Conservation (phyloP, 2,113 vertebrate genomes). For the Anser cygnoides region DNA sequence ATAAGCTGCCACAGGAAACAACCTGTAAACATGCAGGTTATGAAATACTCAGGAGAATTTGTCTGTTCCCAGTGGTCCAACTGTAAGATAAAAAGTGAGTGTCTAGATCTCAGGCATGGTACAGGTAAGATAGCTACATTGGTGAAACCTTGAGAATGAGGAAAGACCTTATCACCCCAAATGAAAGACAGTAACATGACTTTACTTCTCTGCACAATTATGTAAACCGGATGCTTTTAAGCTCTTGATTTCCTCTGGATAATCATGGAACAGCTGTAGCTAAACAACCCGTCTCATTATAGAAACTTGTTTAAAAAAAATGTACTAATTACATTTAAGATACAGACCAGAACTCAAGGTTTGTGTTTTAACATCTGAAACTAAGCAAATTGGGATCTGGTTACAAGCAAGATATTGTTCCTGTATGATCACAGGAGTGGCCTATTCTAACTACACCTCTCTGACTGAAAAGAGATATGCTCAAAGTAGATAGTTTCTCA, state of each 20-base stretch:
- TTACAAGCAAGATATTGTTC: neutral
- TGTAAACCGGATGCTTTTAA: conserved; percentile 28
- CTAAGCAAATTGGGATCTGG: neutral
- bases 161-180: neutral
- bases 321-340: neutral
- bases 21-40: neutral
- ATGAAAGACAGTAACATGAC: neutral
- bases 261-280: neutral
- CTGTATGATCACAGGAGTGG: neutral
- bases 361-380: conserved; percentile 13
- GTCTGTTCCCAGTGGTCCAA: neutral
- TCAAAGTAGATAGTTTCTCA: neutral
- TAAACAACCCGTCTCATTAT: conserved; percentile 23
- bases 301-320: neutral
- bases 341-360: neutral
- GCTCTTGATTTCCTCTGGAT: neutral
- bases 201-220: neutral
- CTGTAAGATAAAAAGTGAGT: neutral
- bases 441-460: neutral
- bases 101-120: neutral
- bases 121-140: neutral
- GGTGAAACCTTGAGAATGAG: neutral
- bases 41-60: neutral
- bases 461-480: neutral
- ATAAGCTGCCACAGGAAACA: neutral